Base-by-base conservation (phyloP, 2,888 invertebrate genomes). In the Stenotaenia linearis region DNA sequence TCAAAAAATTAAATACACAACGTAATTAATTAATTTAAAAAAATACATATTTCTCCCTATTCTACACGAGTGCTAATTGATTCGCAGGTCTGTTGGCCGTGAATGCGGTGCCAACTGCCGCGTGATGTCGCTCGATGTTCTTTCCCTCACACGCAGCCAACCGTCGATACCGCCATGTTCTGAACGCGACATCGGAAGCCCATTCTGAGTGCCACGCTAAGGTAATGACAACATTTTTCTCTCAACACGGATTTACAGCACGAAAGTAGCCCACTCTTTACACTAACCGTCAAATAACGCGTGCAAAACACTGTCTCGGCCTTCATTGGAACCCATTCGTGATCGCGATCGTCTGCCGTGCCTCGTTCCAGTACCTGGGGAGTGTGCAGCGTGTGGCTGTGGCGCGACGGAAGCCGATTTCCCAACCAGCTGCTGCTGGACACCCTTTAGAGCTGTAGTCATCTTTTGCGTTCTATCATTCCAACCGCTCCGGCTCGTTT, bases 101-200 rank as follows among this genome's bases (percentile, higher is more conserved):
- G 69, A 25, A 69, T 69, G 69, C 69, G 69, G 69, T 69, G 69
- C 69, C 69, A 69, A 69, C 69, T 69, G 69, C 69, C 69, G 69
- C 69, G 69, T 69, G 69, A 69, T 69, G 69, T 69, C 69, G 69
- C 69, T 69, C 69, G 69, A 69, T 69, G 69, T 69, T 69, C 69
- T 69, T 69, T 69, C 69, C 25, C 69, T 69, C 69, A 69, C 69
- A 69, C 69, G 69, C 69, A 69, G 69, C 69, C 69, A 69, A 69
- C 69, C 69, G 25, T 69, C 69, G 69, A 69, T 69, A 69, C 69
- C 69, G 69, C 69, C 69, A 69, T 69, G 69, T 69, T 69, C 69
- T 69, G 69, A 69, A 69, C 69, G 69, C 69, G 69, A 69, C 69
- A 69, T 69, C 69, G 69, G 69, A 56, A 69, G 69, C 69, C 69